Conservation (phyloP, 2,797 vertebrate species). For the Gallirallus australis region DNA sequence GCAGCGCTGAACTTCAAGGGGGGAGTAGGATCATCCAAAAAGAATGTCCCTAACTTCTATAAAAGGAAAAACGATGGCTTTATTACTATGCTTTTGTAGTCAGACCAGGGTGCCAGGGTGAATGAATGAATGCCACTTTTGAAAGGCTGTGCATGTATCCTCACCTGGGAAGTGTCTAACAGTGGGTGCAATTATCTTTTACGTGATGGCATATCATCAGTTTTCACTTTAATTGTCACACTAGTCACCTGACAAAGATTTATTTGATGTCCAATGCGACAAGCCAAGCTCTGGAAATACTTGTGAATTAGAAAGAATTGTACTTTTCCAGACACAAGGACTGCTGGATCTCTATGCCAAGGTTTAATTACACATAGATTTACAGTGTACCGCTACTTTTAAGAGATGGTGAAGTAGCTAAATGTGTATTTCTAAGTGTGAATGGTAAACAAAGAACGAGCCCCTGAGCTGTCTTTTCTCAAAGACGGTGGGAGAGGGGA, state of each 20-base stretch:
- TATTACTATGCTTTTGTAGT: slow-evolving; percentile 41
- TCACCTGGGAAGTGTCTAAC: slow-evolving; percentile 68
- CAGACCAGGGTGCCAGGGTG: slow-evolving; percentile 24
- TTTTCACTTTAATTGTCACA: slow-evolving; percentile 74
- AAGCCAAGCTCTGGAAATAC: slow-evolving; percentile 14
- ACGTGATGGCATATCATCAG: slow-evolving; percentile 48
- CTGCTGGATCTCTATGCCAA: not conserved
- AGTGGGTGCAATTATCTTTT: slow-evolving; percentile 70
- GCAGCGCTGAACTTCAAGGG: slow-evolving; percentile 33
- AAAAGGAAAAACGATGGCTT: slow-evolving; percentile 4
- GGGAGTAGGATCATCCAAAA: slow-evolving; percentile 33
- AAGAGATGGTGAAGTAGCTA: not conserved
- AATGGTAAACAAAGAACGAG: slow-evolving; percentile 5
- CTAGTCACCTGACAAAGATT: slow-evolving; percentile 59
- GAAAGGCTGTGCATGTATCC: slow-evolving; percentile 44
- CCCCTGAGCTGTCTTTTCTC: not conserved
- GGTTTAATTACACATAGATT: not conserved
- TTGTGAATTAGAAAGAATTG: slow-evolving; percentile 8
- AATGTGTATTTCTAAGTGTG: not conserved
- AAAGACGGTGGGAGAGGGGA: not conserved
- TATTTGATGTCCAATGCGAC: slow-evolving; percentile 48
- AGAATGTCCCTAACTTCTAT: not conserved
- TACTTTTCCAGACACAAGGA: not conserved
- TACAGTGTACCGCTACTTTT: not conserved
- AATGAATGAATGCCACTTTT: slow-evolving; percentile 21